Base-by-base conservation (phyloP, 2,113 vertebrate genomes). In the Clarias gariepinus region DNA sequence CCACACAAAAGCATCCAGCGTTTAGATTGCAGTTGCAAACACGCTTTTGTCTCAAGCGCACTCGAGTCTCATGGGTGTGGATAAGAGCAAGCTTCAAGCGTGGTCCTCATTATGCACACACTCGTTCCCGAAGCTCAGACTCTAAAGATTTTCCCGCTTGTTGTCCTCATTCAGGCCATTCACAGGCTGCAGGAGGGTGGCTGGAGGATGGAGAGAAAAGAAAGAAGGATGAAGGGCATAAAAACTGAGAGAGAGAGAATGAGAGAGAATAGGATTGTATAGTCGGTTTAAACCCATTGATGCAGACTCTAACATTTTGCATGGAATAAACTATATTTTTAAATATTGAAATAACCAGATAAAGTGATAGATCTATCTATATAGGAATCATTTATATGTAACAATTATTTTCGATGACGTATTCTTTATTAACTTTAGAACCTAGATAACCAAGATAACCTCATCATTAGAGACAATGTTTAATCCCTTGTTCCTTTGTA, bases 21-120 rank as follows among this genome's bases (percentile, higher is more conserved):
- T 94, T 94, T 92, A 92, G 93, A 94, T 93, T 92, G 91, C 92
- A 30, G 90, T 91, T 92, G 91, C 93, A 90, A 92, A 93, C 90
- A 89, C 89, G 90, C 90, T 94, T 92, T 93, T 92, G 90, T 94
- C 91, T 94, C 77, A 71, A 93, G 92, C 91, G 84, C 92, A 91
- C 84, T 92, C 41, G 0, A 87, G 57, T 85, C 87, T 87, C 64
- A 86, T 92, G 90, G 91, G 36, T 77, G 86, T 83, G 71, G 41
- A 76, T 53, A 64, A 76, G 69, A 64, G 73, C 79, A 52, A 58
- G n/a, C 69, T 87, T 36, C 58, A 33, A 36, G 41, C 60, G 25
- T 8, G 10, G 68, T 25, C 58, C 60, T 52, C 61, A 57, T 77
- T 66, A 77, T 83, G 81, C 81, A 52, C 69, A 82, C 18, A 3